Percentiles rank a stretch among this genome's conserved stretches.
These are phyloP conservation scores for Latrodectus hesperus DNA, from an alignment of 2,888 invertebrate genomes.

Conservation along the genomic window DNA sequence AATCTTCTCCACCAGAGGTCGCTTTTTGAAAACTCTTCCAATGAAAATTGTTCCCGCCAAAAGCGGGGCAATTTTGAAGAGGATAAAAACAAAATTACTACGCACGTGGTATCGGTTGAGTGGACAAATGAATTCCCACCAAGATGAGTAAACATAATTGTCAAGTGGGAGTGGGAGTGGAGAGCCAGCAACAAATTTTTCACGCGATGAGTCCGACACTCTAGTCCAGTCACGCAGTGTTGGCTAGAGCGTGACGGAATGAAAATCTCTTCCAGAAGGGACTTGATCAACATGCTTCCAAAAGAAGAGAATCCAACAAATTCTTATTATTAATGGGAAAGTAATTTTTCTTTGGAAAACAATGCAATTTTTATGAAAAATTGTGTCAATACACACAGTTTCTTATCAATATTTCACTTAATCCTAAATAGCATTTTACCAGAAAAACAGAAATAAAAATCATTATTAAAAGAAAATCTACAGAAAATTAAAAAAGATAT, in stretches of 20 bases:
- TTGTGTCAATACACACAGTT: no score
- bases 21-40: background rate
- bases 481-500: no score
- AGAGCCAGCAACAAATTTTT: conserved; percentile 46
- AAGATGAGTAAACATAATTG: conserved; percentile 26
- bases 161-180: background rate
- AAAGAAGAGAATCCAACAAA: background rate
- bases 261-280: conserved; percentile 49
- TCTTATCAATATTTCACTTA: no score
- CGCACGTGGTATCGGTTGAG: conserved; percentile 8
- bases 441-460: no score
- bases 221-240: conserved; percentile 23
- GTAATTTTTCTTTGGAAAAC: background rate
- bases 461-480: no score
- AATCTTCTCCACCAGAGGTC: no score
- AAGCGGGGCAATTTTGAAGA: conserved; percentile 37
- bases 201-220: conserved; percentile 20
- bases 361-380: no score
- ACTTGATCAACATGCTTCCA: conserved; percentile 19
- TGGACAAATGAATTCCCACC: conserved; percentile 25
- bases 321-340: conserved; percentile 7
- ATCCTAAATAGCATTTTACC: no score
- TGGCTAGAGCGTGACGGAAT: conserved; percentile 31
- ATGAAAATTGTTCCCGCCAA: background rate
- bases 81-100: background rate